Evolutionary conservation across 2,113 vertebrate genomes (phyloP), one percentile per base, ranked within the genome.

Genomic region (Motacilla alba): DNA sequence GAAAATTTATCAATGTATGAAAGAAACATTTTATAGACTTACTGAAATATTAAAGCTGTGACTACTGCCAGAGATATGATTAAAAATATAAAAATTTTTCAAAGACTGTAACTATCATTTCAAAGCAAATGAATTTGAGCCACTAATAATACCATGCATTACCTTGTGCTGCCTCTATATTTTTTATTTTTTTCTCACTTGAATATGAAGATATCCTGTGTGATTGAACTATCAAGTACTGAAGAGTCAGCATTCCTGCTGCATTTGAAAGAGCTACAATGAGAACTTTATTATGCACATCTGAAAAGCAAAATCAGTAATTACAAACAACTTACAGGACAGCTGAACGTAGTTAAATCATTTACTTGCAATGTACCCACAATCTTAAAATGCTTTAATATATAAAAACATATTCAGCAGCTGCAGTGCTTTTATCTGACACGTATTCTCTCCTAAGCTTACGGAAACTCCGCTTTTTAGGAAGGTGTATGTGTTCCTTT

Each of bases 341-440:
- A 98, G 98, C 96, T 98, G 98, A 98, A 97, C 95, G 96, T 83
- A 97, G 96, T 98, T 98, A 97, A 97, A 97, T 98, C 80, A 97
- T 98, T 96, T 97, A 85, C 95, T 97, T 97, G 95, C 87, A 94
- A 95, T 95, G 93, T n/a, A 91, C 56, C 55, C 94, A 90, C 92
- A 94, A 94, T 97, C 93, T 98, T 97, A 96, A 97, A 97, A 93
- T 94, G 88, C 66, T 94, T 83, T 92, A 94, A 95, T 95, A 91
- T 97, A 97, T 96, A 96, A 95, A 89, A 96, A 95, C 73, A 92
- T 15, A 86, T 69, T 94, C 89, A 96, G 86, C 94, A 93, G 76
- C 90, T 97, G 95, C 89, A 97, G 60, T 77, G 74, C 53, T 96
- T 97, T 93, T 95, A 92, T 95, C 49, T 60, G 28, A 49, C 37